Evolutionary conservation across 2,888 invertebrate species (phyloP), one percentile per base, ranked within the genome.

Genomic region (Eilema caniola): DNA sequence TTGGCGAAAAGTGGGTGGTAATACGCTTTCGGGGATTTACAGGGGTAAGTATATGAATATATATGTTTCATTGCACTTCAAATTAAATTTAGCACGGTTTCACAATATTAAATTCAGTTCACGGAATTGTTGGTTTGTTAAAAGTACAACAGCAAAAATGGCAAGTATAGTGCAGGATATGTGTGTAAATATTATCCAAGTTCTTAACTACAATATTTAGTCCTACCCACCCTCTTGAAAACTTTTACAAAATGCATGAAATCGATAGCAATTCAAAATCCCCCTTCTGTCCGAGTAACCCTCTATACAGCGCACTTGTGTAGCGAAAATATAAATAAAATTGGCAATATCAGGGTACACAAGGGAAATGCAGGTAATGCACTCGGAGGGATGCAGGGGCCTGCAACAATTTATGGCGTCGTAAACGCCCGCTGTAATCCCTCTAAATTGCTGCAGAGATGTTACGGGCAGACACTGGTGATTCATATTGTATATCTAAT

Each of bases 351-450:
- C 47, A 14, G 66, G 62, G n/a, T 28, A 59, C 85, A 78, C 85
- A 66, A 70, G 88, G 88, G 87, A 87, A 88, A 88, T 88, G 86
- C 87, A 88, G 84, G 87, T 88, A 88, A 86, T 88, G 87, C 86
- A 85, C 74, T 79, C 59, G 56, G 62, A 69, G 69, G 69, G 62
- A 41, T 61, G 67, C 70, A 67, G 70, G 71, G 84, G 83, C 82
- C 77, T 88, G 87, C 84, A 86, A 80, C 76, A 88, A 91, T 90
- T 89, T 91, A 90, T 89, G 74, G 86, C 86, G 72, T 86, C 87
- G 89, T 91, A 90, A 90, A 90, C 81, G 88, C 90, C 86, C 70
- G 69, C 73, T 59, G 82, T 88, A 87, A 89, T 89, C 89, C 88
- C 80, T 85, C 86, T 85, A 88, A 87, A 90, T 88, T 86, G 86